phyloP scores from a whole-genome alignment of 2,888 invertebrate genomes.

The Nephrotoma guestfalica region DNA sequence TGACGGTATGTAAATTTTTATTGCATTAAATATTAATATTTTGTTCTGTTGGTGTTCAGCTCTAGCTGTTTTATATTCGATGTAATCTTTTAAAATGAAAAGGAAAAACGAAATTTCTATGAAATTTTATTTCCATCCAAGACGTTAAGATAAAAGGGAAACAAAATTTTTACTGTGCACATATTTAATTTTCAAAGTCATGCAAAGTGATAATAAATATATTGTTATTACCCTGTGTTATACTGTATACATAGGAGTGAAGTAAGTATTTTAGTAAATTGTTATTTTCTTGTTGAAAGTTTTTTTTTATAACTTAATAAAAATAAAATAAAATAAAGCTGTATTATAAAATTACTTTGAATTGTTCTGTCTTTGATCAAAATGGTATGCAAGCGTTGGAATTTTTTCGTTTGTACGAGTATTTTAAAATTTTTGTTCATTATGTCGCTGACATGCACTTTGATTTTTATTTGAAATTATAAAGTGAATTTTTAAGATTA shows the following conservation, averaged over 20 bases:
- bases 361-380: neutral
- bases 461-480: neutral
- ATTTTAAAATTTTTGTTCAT: neutral
- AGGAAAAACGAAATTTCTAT: neutral
- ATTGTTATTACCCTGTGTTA: neutral
- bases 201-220: neutral
- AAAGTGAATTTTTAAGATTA: neutral
- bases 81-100: neutral
- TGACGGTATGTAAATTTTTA: neutral
- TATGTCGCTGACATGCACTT: neutral
- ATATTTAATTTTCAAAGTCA: neutral
- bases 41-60: neutral
- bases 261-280: neutral
- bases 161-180: neutral
- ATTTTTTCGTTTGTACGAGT: neutral
- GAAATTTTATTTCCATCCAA: neutral
- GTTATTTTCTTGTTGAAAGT: neutral
- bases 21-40: neutral
- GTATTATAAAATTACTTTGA: neutral
- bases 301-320: neutral
- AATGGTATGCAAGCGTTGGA: neutral
- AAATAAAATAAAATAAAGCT: neutral
- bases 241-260: neutral
- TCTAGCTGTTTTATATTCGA: neutral
- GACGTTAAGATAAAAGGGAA: neutral